Percentiles rank a stretch among this genome's conserved stretches.
Evolutionary conservation across 2,113 vertebrate genomes (phyloP).

Genomic region (Neomonachus schauinslandi): DNA sequence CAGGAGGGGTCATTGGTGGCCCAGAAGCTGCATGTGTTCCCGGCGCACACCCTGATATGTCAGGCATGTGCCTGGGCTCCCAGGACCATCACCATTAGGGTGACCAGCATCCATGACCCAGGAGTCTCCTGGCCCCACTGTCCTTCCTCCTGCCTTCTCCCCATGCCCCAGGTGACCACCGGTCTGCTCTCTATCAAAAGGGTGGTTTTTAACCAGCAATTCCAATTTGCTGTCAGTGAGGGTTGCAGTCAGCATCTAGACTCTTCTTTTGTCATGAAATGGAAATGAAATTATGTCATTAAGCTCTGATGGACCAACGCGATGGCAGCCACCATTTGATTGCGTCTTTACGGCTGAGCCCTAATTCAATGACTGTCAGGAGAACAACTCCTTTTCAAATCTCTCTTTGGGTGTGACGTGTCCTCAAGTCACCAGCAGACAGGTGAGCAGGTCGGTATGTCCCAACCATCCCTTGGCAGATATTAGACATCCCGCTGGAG

Average conservation of each 20-base stretch:
- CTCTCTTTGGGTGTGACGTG: accelerated
- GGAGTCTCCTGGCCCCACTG: accelerated
- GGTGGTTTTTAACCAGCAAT: background rate
- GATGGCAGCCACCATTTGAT: background rate
- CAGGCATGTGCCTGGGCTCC: accelerated
- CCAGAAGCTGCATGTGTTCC: background rate
- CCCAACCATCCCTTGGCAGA: background rate
- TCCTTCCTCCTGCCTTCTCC: background rate
- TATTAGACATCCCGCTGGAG: background rate
- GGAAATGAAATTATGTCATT: background rate
- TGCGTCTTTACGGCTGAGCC: background rate
- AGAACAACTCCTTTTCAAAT: background rate
- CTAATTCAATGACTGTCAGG: background rate
- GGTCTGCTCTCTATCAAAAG: background rate
- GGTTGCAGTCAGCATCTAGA: background rate
- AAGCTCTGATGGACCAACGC: background rate
- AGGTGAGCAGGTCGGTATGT: background rate
- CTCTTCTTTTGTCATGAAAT: background rate
- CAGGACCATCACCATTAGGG: accelerated
- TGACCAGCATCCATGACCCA: too few relatives aligned
- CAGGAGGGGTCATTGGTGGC: background rate
- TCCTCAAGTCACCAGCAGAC: background rate
- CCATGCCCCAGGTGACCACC: too few relatives aligned
- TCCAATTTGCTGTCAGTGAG: background rate
- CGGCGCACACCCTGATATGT: accelerated